A percentile compares a stretch with the other conserved stretches of the same genome.
Evolutionary conservation across 2,113 vertebrate genomes (phyloP).

Genomic region (Podarcis raffonei): DNA sequence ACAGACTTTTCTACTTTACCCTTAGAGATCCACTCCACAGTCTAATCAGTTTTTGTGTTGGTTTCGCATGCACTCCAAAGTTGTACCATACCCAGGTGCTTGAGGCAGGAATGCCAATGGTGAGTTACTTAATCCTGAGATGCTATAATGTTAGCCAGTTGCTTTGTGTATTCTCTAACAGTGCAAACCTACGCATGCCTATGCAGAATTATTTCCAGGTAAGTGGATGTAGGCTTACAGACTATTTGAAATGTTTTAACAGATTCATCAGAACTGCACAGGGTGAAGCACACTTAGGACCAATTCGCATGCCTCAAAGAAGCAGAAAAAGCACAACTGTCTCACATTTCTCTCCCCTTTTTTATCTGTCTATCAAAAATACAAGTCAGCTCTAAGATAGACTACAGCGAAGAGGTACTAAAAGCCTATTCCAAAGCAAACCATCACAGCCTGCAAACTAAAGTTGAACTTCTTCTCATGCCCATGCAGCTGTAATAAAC

Average conservation of each 20-base stretch:
- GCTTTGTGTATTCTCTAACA: too few relatives aligned
- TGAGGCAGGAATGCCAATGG: too few relatives aligned
- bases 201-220: not conserved
- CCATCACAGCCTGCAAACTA: not conserved
- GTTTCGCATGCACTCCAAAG: not conserved
- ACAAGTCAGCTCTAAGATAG: not conserved
- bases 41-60: not conserved
- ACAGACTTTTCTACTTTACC: not conserved
- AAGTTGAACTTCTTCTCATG: not conserved
- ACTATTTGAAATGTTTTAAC: not conserved
- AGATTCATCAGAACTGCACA: not conserved
- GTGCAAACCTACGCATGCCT: not conserved
- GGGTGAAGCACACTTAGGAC: too few relatives aligned
- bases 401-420: not conserved
- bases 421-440: not conserved
- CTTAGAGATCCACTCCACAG: not conserved
- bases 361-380: not conserved
- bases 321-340: too few relatives aligned
- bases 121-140: not conserved
- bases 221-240: not conserved
- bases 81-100: not conserved
- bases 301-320: too few relatives aligned
- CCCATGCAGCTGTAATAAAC: not conserved
- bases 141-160: too few relatives aligned
- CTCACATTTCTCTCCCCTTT: too few relatives aligned